phyloP scores from a whole-genome alignment of 2,797 vertebrate genomes.

The Margarornis squamiger region DNA sequence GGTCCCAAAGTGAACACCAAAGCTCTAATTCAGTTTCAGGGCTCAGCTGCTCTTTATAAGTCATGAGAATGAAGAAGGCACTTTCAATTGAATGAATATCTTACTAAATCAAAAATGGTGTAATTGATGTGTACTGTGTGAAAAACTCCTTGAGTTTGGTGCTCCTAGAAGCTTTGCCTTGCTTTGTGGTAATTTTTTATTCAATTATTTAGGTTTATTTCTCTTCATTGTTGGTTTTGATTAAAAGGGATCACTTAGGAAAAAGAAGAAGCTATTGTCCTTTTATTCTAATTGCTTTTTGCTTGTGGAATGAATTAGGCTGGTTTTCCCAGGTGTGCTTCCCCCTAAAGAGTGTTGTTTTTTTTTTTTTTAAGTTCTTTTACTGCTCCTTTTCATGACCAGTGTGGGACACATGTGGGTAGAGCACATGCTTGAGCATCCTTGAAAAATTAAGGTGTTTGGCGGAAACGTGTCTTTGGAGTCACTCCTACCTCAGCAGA shows the following conservation, averaged over 20 bases:
- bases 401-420: no score
- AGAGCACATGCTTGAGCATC: background rate
- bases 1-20: constrained; percentile 6
- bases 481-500: background rate
- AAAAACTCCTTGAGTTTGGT: constrained; percentile 29
- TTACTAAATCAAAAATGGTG: background rate
- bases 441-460: background rate
- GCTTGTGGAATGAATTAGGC: background rate
- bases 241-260: background rate
- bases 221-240: background rate
- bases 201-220: constrained; percentile 1
- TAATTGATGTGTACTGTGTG: constrained; percentile 2
- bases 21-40: constrained; percentile 37
- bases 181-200: background rate
- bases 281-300: background rate
- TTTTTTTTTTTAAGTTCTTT: no score
- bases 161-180: background rate
- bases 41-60: constrained; percentile 35
- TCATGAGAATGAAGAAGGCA: background rate
- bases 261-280: background rate
- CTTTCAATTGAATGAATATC: constrained; percentile 23
- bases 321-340: background rate
- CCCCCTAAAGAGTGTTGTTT: background rate
- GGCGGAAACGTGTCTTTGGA: background rate
- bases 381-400: background rate